Evolutionary conservation across 2,113 vertebrate genomes (phyloP), one percentile per base, ranked within the genome.

Genomic region (Ornithorhynchus anatinus): DNA sequence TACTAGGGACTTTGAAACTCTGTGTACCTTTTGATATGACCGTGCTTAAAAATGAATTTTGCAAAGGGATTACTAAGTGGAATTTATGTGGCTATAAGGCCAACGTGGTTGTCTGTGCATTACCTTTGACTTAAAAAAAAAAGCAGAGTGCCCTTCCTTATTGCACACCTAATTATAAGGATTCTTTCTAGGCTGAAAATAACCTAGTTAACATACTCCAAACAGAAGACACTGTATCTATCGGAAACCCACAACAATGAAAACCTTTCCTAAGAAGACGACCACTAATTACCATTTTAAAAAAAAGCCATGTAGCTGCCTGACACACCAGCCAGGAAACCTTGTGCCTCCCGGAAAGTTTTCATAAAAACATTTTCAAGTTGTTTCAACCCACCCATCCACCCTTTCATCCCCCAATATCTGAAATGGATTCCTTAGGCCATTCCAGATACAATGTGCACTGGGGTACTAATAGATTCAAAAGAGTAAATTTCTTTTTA

Each of bases 381-480:
- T 27, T 42, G 32, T 29, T 59, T 44, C 11, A 45, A 73, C 61
- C 57, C 59, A 42, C 40, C 22, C 39, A 8, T 16, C 29, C 65
- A n/a, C n/a, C 65, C 72, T 33, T 59, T 29, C 22, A 79, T 50
- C 71, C 76, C 69, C 72, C 39, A 64, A 27, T 53, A 48, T 67
- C 43, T 39, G 36, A 79, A 75, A 81, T 62, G 8, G 59, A 75
- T 65, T 79, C 32, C 43, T 77, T 48, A 45, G 64, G 72, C 71
- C 74, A 66, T 59, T 77, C 79, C 59, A 33, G 52, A 38, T 72
- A 67, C 32, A 68, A 57, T 43, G 81, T 75, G 64, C 32, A 80
- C 67, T 72, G 62, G 54, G 70, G 56, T 80, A 85, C 88, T 85
- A 84, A 84, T 69, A 85, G 58, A 82, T 83, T 82, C 88, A 81